These are phyloP conservation scores for Drosophila trapezifrons DNA, from an alignment of 1,140 invertebrate genomes.

Conservation along the genomic window DNA sequence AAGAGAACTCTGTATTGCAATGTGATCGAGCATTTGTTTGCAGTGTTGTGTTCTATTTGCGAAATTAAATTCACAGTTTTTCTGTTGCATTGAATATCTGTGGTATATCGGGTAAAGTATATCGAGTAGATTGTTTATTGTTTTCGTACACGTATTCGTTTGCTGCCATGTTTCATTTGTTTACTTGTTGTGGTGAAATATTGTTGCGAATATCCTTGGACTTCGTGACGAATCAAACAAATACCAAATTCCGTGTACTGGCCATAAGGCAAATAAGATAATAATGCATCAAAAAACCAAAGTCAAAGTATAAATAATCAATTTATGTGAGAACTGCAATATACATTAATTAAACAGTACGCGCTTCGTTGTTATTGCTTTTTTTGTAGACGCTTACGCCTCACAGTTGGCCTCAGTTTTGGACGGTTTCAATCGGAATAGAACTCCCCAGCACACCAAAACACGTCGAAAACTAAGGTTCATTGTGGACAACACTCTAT, in stretches of 20 bases:
- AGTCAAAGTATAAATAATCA: conserved; percentile 19
- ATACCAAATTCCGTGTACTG: conserved; percentile 24
- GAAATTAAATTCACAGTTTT: conserved; percentile 33
- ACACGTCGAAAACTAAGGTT: conserved; percentile 84
- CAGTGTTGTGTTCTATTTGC: conserved; percentile 36
- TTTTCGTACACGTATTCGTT: conserved; percentile 16
- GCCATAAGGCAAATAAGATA: conserved; percentile 2
- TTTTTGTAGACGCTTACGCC: conserved; percentile 48
- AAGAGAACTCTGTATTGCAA: conserved; percentile 30
- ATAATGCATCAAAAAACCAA: conserved; percentile 15
- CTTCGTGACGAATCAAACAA: conserved; percentile 39
- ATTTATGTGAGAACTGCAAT: conserved; percentile 1
- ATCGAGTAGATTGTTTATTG: conserved; percentile 23
- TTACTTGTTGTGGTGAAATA: conserved; percentile 42
- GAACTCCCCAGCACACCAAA: conserved; percentile 79
- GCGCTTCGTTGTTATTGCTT: conserved; percentile 7
- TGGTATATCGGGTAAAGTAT: conserved; percentile 30
- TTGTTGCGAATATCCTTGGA: conserved; percentile 11
- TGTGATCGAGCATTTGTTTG: conserved; percentile 32
- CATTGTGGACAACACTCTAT: conserved; percentile 51
- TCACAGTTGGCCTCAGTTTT: conserved; percentile 83
- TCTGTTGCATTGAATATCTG: conserved; percentile 19
- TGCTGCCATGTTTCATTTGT: conserved; percentile 49
- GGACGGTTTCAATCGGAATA: conserved; percentile 84
- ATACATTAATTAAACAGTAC: conserved; percentile 25